A percentile compares a stretch with the other conserved stretches of the same genome.
phyloP scores from a whole-genome alignment of 2,888 invertebrate species.

The Cremastobaeus sp. region DNA sequence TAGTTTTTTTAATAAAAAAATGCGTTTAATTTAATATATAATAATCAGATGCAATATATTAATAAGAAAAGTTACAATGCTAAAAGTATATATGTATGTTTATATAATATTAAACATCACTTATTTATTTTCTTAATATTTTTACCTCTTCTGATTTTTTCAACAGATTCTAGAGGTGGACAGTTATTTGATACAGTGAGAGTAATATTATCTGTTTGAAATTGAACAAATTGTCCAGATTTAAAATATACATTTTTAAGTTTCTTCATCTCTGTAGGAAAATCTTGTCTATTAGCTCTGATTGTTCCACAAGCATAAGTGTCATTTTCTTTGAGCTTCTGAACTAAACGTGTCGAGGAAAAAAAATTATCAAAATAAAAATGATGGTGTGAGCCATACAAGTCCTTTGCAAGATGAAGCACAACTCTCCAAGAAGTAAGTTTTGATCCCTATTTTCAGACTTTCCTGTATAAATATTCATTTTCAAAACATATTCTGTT shows the following conservation, averaged over 20 bases:
- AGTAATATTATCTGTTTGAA: slow-evolving; percentile 3
- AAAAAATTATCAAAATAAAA: slow-evolving; percentile 48
- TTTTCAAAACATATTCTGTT: slow-evolving; percentile 20
- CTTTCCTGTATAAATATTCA: slow-evolving; percentile 36
- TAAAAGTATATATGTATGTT: too few species aligned
- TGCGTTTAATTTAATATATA: too few species aligned
- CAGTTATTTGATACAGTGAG: background rate
- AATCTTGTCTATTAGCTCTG: slow-evolving; percentile 9
- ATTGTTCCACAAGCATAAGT: slow-evolving; percentile 25
- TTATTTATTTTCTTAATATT: too few species aligned
- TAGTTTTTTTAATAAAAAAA: too few species aligned
- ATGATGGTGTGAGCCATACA: slow-evolving; percentile 16
- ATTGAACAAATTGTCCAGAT: slow-evolving; percentile 1
- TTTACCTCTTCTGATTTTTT: background rate
- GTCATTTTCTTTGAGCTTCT: background rate
- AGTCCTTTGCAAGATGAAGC: slow-evolving; percentile 17
- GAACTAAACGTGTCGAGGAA: slow-evolving; percentile 7
- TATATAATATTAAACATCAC: too few species aligned
- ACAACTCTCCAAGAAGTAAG: slow-evolving; percentile 34
- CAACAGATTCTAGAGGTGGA: background rate
- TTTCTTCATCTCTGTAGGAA: background rate
- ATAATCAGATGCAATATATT: too few species aligned
- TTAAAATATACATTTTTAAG: slow-evolving; percentile 12
- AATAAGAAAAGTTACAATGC: too few species aligned
- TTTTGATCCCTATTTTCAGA: slow-evolving; percentile 5